A percentile compares a stretch with the other conserved stretches of the same genome.
phyloP scores from a whole-genome alignment of 2,797 vertebrate species.

The Apodemus agrarius region DNA sequence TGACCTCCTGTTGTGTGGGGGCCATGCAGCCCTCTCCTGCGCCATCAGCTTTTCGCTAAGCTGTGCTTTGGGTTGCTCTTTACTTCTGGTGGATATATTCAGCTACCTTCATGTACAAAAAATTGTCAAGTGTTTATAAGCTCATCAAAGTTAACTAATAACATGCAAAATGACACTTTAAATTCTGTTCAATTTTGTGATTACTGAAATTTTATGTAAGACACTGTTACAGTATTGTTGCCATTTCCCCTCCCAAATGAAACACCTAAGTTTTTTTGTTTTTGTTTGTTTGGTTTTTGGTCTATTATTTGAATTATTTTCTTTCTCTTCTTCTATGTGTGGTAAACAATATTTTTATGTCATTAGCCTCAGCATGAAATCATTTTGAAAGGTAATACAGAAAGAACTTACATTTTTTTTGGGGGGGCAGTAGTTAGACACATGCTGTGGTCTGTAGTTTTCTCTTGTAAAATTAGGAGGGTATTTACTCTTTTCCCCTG shows the following conservation, averaged over 20 bases:
- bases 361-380: constrained; percentile 58
- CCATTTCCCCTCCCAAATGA: background rate
- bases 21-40: too few relatives aligned
- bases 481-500: background rate
- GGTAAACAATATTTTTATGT: constrained; percentile 35
- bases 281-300: background rate
- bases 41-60: constrained; percentile 24
- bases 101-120: constrained; percentile 33
- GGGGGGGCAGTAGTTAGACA: background rate
- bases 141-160: constrained; percentile 44
- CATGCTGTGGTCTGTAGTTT: background rate
- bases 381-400: constrained; percentile 67
- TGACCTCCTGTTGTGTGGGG: background rate
- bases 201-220: constrained; percentile 43
- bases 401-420: constrained; percentile 54
- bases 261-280: constrained; percentile 5
- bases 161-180: constrained; percentile 41
- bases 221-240: constrained; percentile 36
- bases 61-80: constrained; percentile 31
- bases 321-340: constrained; percentile 18
- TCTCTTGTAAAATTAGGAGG: background rate
- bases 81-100: constrained; percentile 22
- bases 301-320: constrained; percentile 49
- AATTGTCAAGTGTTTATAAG: constrained; percentile 16
- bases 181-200: constrained; percentile 24